Evolutionary conservation across 2,888 invertebrate genomes (phyloP), one percentile per base, ranked within the genome.

Genomic region (Ichneumoninae sp.): DNA sequence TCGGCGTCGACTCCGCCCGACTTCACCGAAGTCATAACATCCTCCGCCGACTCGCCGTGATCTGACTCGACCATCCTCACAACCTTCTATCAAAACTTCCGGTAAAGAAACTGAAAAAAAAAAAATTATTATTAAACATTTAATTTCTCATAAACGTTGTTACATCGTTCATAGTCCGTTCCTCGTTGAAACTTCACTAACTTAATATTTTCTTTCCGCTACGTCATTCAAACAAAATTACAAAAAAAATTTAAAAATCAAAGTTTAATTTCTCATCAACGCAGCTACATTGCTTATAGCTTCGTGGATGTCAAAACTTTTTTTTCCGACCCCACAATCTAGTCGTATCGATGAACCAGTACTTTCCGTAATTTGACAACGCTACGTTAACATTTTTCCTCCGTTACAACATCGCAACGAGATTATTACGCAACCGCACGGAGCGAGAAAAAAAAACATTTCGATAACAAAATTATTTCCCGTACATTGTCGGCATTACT

Each of bases 21-120:
- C 50, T 72, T 66, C 6, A 47, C 65, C 44, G 79, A 47, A 0
- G 86, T 78, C 74, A 84, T 88, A 30, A 83, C 82, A 10, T 87
- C 77, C 62, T 75, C 77, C 1, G 86, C 78, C 68, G 87, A 83
- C 60, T 88, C 88, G 30, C 88, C 90, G 52, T 89, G 90, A 86
- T 91, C 91, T 2, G 90, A 90, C 82, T 91, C 90, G 22, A 90
- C 86, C 92, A 92, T 92, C 86, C 84, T 88, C 62, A 44, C 70
- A 62, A 71, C 54, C 8, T 77, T 69, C 44, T 19, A 30, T 33
- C 50, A 2, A 10, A 78, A 66, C 50, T 47, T 40, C 33, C 7
- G 7, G 10, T 16, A 16, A 19, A 57, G 16, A 57, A 57, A 80
- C 72, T 78, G 60, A 4, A 44, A 16, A 85, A n/a, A n/a, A 10